phyloP scores from a whole-genome alignment of 2,113 vertebrate species.

The Crotalus viridis region DNA sequence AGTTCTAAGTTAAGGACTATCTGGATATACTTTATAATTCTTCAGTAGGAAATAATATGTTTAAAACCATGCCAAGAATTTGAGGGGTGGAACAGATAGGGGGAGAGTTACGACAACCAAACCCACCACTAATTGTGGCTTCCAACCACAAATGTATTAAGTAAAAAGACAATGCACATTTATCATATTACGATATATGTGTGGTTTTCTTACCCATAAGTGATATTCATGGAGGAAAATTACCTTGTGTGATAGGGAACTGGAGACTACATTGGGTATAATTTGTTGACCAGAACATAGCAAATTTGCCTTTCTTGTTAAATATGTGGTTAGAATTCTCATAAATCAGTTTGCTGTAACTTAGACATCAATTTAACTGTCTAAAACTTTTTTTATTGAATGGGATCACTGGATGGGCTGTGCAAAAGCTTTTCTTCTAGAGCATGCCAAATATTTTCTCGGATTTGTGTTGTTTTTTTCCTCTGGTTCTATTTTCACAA shows the following conservation, averaged over 20 bases:
- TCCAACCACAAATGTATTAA: not conserved
- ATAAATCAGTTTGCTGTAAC: not conserved
- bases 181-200: not conserved
- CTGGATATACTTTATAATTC: not conserved
- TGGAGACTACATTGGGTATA: not conserved
- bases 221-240: not conserved
- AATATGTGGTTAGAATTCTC: not conserved
- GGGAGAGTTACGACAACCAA: not conserved
- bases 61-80: not conserved
- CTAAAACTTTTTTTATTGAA: not conserved
- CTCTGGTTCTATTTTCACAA: not conserved
- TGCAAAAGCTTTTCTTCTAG: not conserved
- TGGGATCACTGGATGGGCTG: not conserved
- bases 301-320: slow-evolving; percentile 12
- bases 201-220: not conserved
- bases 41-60: not conserved
- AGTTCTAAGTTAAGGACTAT: not conserved
- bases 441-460: not conserved
- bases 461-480: not conserved
- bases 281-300: not conserved
- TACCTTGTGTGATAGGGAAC: not conserved
- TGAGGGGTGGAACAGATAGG: not conserved
- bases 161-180: not conserved
- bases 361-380: not conserved
- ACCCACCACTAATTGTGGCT: not conserved